Base-by-base conservation (phyloP, 2,888 invertebrate genomes). In the Anthoptus insignis region DNA sequence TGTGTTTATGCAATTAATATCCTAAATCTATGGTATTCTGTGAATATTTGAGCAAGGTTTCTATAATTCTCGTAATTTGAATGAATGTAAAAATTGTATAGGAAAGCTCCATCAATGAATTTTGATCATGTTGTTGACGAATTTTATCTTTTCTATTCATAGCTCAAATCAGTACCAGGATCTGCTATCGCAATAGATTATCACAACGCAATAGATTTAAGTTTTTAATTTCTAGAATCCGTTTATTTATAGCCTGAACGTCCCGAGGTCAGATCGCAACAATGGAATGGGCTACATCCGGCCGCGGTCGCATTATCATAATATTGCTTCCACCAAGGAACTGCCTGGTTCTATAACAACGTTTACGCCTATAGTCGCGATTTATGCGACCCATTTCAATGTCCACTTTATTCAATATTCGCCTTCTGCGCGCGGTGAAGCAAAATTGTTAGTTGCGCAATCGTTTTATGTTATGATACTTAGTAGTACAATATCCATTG, bases 201-300 rank as follows among this genome's bases (percentile, higher is more conserved):
- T 56, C 63, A 39, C 56, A 39, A 7, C 37, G 53, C 65, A 65
- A 67, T 61, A 61, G 67, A 73, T 70, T 74, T 32, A 72, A 75
- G 73, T 70, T 70, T 42, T 76, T 73, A 76, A 76, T 76, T 78
- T 81, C 70, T 75, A 69, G 74, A 73, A 76, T 74, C 72, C 71
- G 70, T 67, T 75, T 72, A 72, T 73, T 76, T 74, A 75, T 71
- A 71, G 74, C 73, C 81, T 78, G 79, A 80, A 80, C 80, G 76
- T 77, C 80, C 78, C 91, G 93, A 92, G 93, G 93, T 89, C 92
- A 89, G 81, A 84, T 86, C 83, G 81, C 86, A 87, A 91, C 93
- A 93, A 93, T 92, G 88, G 91, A 93, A 93, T 92, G 85, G 89
- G 86, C 87, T 80, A 84, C 89, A 91, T 93, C 93, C 92, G 92